These are phyloP conservation scores for Ips nitidus DNA, from an alignment of 1,140 invertebrate genomes.

Conservation along the genomic window DNA sequence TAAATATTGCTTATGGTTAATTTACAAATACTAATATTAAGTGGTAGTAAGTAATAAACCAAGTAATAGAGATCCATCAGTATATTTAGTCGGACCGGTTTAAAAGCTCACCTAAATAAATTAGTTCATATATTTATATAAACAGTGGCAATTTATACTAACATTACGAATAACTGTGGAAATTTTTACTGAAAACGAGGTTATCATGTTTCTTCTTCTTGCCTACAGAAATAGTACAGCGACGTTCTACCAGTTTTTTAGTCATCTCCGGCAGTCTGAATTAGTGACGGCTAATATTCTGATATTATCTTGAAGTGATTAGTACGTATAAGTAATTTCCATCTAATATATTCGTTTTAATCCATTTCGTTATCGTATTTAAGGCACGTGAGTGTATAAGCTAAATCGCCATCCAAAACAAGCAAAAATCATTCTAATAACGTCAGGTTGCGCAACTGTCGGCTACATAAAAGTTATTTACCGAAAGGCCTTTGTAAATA, in stretches of 20 bases:
- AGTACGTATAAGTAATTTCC: not conserved
- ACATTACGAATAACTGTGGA: not conserved
- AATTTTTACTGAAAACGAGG: not conserved
- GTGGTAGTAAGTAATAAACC: too few species aligned
- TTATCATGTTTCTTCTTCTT: not conserved
- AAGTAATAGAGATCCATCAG: too few species aligned
- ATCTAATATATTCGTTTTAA: not conserved
- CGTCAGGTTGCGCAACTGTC: constrained; percentile 9
- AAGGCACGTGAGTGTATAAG: not conserved
- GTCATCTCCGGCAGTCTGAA: not conserved
- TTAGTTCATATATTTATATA: not conserved
- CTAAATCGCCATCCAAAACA: not conserved
- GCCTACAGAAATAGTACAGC: not conserved
- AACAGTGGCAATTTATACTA: not conserved
- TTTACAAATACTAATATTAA: too few species aligned
- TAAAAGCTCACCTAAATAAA: too few species aligned
- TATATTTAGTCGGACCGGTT: too few species aligned
- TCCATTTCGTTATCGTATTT: not conserved
- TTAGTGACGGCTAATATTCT: not conserved
- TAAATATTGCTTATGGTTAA: too few species aligned
- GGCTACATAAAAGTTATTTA: constrained; percentile 15
- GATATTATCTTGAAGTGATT: not conserved
- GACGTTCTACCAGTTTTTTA: not conserved
- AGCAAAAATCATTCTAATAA: not conserved
- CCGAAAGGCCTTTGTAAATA: constrained; percentile 17